Conservation (phyloP, 92 coral and sea anemone genomes). For the Diadumene lineata region DNA sequence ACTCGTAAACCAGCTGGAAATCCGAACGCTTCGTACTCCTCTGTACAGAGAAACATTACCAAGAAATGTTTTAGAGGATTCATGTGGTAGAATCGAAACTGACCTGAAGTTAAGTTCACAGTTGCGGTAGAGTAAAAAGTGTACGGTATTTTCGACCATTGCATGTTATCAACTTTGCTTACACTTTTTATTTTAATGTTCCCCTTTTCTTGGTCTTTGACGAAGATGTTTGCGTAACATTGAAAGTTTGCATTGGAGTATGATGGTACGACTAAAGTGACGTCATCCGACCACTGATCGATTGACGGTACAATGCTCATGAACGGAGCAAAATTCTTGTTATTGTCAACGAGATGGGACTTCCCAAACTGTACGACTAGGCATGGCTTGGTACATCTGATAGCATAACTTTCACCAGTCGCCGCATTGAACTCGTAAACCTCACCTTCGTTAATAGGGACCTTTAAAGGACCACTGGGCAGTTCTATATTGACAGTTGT, state of each 20-base stretch:
- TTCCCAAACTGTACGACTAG: constrained; percentile 80
- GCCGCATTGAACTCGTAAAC: constrained; percentile 30
- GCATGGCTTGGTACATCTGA: constrained; percentile 62
- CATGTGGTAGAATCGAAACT: constrained; percentile 69
- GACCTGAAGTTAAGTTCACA: constrained; percentile 30
- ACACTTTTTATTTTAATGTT: constrained; percentile 9
- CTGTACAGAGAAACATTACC: constrained; percentile 60
- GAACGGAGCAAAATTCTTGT: constrained; percentile 54
- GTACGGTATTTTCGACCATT: constrained; percentile 30
- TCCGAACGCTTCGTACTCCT: constrained; percentile 46
- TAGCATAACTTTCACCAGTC: constrained; percentile 35
- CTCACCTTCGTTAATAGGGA: constrained; percentile 46
- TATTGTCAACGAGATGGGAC: constrained; percentile 19
- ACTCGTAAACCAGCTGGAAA: constrained; percentile 75
- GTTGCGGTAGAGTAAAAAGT: constrained; percentile 43
- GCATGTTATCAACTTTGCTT: background rate
- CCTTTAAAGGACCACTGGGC: background rate
- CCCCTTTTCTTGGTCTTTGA: background rate
- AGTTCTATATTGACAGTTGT: constrained; percentile 48
- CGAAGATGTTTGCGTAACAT: constrained; percentile 26
- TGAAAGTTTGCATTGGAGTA: background rate
- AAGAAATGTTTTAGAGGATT: constrained; percentile 66
- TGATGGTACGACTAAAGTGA: constrained; percentile 58
- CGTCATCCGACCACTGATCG: constrained; percentile 73
- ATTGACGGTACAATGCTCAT: constrained; percentile 78